phyloP scores from a whole-genome alignment of 1,140 invertebrate genomes.

The Calliphora vicina region DNA sequence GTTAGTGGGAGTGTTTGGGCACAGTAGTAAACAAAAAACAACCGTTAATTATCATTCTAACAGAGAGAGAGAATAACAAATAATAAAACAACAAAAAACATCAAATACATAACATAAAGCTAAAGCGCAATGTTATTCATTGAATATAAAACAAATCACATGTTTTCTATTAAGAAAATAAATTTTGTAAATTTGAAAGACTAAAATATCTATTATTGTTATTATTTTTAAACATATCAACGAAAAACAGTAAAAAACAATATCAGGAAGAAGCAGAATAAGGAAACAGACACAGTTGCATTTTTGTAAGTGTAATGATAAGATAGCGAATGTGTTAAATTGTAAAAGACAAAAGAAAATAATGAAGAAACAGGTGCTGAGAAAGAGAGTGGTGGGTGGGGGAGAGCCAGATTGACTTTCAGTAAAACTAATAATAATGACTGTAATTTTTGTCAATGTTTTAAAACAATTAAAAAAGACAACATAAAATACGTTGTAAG shows the following conservation, averaged over 20 bases:
- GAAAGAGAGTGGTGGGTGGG: no score
- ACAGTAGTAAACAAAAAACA: not conserved
- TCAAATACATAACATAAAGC: not conserved
- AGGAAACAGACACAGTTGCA: not conserved
- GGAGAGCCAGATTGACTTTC: no score
- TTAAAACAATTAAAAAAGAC: no score
- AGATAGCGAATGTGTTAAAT: not conserved
- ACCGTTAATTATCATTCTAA: not conserved
- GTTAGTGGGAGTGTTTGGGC: not conserved
- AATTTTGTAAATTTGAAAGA: not conserved
- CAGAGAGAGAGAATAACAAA: not conserved
- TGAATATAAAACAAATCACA: not conserved
- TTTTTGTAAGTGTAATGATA: not conserved
- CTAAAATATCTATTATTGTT: not conserved
- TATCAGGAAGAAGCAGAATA: not conserved
- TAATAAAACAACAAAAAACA: no score
- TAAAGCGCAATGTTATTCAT: not conserved
- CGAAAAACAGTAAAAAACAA: not conserved
- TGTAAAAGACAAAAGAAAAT: not conserved
- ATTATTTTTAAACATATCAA: not conserved
- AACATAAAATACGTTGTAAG: no score
- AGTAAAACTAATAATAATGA: no score
- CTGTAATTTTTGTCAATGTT: no score
- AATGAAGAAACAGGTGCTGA: no score
- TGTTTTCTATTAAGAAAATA: conserved; percentile 2